Percentiles rank a stretch among this genome's conserved stretches.
Evolutionary conservation across 2,113 vertebrate species (phyloP).

Genomic region (Chitala chitala): DNA sequence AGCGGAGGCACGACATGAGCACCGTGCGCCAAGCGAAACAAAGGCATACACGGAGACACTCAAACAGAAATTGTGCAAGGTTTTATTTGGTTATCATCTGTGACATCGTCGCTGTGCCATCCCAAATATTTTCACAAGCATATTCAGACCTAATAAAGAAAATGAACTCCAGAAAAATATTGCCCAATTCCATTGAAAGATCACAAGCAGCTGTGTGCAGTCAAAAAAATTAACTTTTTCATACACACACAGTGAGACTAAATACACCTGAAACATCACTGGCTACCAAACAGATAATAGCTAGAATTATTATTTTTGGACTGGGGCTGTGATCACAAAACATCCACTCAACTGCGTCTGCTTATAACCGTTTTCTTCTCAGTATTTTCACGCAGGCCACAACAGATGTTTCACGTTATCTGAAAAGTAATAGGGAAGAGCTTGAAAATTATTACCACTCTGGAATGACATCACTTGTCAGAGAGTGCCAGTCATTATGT

Average conservation of each 20-base stretch:
- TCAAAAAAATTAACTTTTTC: background rate
- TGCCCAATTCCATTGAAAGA: background rate
- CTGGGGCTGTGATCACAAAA: constrained; percentile 40
- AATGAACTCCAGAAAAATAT: constrained; percentile 22
- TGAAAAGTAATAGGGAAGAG: constrained; percentile 19
- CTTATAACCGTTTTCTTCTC: constrained; percentile 64
- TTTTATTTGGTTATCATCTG: constrained; percentile 51
- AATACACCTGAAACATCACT: constrained; percentile 36
- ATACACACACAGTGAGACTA: constrained; percentile 17
- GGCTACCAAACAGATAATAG: constrained; percentile 54
- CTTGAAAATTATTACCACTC: constrained; percentile 27
- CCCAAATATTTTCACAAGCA: constrained; percentile 46
- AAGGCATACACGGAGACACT: constrained; percentile 38
- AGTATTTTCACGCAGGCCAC: constrained; percentile 56
- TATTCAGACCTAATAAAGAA: background rate
- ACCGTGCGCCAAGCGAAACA: constrained; percentile 52
- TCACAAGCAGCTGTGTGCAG: background rate
- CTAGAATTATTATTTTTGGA: constrained; percentile 56
- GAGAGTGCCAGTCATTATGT: constrained; percentile 28
- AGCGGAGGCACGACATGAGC: constrained; percentile 36
- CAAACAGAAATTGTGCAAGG: constrained; percentile 33
- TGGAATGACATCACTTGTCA: constrained; percentile 43
- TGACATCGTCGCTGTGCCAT: constrained; percentile 50
- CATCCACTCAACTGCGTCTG: constrained; percentile 42
- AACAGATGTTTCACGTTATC: constrained; percentile 61